Conservation (phyloP, 2,113 vertebrate species). For the Tapirus terrestris region DNA sequence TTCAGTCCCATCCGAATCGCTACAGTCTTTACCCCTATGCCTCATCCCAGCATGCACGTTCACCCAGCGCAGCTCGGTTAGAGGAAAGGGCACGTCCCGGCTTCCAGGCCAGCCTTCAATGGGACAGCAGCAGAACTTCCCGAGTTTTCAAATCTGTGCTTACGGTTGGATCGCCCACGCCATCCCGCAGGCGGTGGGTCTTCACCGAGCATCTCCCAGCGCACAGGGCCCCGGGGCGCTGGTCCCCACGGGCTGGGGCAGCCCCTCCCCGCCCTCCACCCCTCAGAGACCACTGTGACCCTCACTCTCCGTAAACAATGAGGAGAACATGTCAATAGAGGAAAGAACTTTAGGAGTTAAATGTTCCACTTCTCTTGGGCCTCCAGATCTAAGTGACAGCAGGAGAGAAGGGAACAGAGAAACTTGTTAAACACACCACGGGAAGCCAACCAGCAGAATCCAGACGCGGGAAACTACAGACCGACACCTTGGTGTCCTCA, state of each 20-base stretch:
- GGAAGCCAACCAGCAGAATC: background rate
- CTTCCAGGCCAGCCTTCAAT: conserved; percentile 94
- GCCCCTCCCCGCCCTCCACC: background rate
- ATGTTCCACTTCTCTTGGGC: background rate
- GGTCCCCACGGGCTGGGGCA: background rate
- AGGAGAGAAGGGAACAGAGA: background rate
- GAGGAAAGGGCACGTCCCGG: conserved; percentile 92
- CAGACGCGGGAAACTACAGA: background rate
- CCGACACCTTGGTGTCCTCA: background rate
- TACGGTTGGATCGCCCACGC: conserved; percentile 90
- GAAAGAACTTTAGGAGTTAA: background rate
- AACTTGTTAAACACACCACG: background rate
- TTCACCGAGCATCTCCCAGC: background rate
- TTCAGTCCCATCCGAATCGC: conserved; percentile 89
- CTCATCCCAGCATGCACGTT: conserved; percentile 96
- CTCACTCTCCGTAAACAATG: background rate
- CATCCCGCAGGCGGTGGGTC: conserved; percentile 86
- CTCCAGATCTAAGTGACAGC: background rate
- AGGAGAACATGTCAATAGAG: background rate
- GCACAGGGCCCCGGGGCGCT: accelerated
- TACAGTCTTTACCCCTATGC: conserved; percentile 94
- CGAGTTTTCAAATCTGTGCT: conserved; percentile 92
- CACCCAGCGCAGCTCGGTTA: conserved; percentile 96
- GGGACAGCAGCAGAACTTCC: conserved; percentile 93
- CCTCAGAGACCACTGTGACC: background rate